Evolutionary conservation across 2,888 invertebrate genomes (phyloP), one percentile per base, ranked within the genome.

Genomic region (Seira ritae): DNA sequence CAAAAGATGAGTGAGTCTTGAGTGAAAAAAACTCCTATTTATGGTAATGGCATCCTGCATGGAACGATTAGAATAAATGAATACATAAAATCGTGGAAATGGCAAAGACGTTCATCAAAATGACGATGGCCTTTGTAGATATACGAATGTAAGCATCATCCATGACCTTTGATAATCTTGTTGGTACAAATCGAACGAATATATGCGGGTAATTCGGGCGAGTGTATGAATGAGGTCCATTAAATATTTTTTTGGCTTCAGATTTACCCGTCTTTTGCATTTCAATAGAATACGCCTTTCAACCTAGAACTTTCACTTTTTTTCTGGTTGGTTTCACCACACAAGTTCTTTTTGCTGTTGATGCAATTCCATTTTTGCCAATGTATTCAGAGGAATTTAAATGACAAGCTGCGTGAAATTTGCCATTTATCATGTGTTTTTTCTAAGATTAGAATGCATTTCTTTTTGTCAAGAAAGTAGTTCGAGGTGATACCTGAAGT

Each of bases 81-180:
- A 74, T 74, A 22, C 46, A 74, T 74, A 65, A 74, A 66, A 74
- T 66, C 50, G 42, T 62, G 62, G 15, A 19, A 15, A 72, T 20
- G 65, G 31, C 20, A 12, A 74, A 23, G 46, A 46, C 62, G 62
- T 20, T 62, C 62, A n/a, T 19, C 20, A 62, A 20, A 19, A 73
- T 65, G 62, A 73, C 55, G 62, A 37, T 37, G 73, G 42, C 65
- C 73, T 37, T 42, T 20, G 70, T 19, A n/a, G 15, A 46, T 62
- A 46, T 62, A 62, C 62, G 19, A 20, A 8, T 4, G 37, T 72
- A 72, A 23, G 60, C 55, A 72, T 50, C n/a, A 22, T 31, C 67
- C 75, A 66, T 75, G 75, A 75, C 75, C 75, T 75, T 50, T 75
- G 67, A 67, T 75, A 75, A 75, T 75, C 31, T 31, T 31, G 75